Percentiles rank a stretch among this genome's conserved stretches.
These are phyloP conservation scores for Caenorhabditis sp. DNA, from an alignment of 2,888 invertebrate species.

Conservation along the genomic window DNA sequence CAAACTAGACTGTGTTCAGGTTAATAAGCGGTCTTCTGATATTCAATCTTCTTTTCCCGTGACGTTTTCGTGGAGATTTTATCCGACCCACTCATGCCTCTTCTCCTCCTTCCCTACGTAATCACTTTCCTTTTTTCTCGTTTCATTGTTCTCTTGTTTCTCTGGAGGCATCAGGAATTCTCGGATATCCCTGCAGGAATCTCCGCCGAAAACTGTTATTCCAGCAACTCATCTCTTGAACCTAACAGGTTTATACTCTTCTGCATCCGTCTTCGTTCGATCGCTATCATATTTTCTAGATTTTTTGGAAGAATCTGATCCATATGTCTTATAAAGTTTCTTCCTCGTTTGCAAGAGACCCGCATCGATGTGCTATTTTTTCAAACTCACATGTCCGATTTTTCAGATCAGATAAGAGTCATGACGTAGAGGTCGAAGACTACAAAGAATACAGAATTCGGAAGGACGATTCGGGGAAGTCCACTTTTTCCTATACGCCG, in stretches of 20 bases:
- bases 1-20: conserved; percentile 4
- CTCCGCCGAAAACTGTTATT: conserved; percentile 10
- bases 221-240: conserved; percentile 16
- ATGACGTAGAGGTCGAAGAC: conserved; percentile 16
- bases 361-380: not conserved
- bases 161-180: not conserved
- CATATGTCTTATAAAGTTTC: conserved; percentile 11
- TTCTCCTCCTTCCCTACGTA: conserved; percentile 10
- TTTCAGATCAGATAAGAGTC: conserved; percentile 24
- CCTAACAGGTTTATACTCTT: conserved; percentile 19
- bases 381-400: not conserved
- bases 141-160: conserved; percentile 41
- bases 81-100: conserved; percentile 19
- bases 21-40: conserved; percentile 12
- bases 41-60: conserved; percentile 3
- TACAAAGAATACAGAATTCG: conserved; percentile 22
- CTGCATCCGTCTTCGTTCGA: conserved; percentile 2
- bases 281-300: conserved; percentile 5
- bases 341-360: not conserved
- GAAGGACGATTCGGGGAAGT: conserved; percentile 24
- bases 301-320: not conserved
- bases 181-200: not conserved
- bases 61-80: conserved; percentile 3
- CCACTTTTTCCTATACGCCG: conserved; percentile 21
- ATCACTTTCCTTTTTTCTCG: conserved; percentile 27